Base-by-base conservation (phyloP, 2,888 invertebrate genomes). In the Temnothorax ravouxi region DNA sequence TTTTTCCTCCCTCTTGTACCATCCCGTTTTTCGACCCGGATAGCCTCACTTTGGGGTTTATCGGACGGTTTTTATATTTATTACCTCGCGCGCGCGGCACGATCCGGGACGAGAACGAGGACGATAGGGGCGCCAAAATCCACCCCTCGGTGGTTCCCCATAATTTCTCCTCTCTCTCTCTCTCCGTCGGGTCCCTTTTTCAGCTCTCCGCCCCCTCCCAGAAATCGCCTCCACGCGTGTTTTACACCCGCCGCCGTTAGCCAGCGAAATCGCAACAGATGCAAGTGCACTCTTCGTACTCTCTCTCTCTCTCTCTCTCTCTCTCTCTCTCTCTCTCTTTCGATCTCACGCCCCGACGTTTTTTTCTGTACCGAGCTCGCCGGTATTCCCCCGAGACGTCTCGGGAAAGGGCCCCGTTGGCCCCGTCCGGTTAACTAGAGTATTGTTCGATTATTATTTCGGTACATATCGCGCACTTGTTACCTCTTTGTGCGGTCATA, bases 361-460 rank as follows among this genome's bases (percentile, higher is more conserved):
- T 64, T 85, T 84, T 86, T 84, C 83, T 84, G 75, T 74, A 62
- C 44, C 29, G 80, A 88, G 91, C 88, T 90, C 90, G 86, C 82
- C 84, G 79, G 38, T 80, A 87, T 93, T 80, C 92, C 92, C 94
- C 76, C 47, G 92, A 91, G 91, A 91, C 90, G 64, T 74, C 82
- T 71, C 74, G 77, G 69, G 79, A 88, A 67, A 83, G 91, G 91
- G 91, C 84, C 89, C 89, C 89, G 86, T 91, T 91, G 92, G 92
- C 91, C 72, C 41, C 92, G 91, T 88, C 91, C 93, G 91, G 94
- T 94, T 94, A 95, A 95, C 94, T 93, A 92, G 92, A 90, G 93
- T 91, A 95, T 95, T 95, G 95, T 95, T 94, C 93, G 94, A 94
- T 95, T 95, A 94, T 95, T 95, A 94, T 95, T 95, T 94, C 93